A percentile compares a stretch with the other conserved stretches of the same genome.
Conservation (phyloP, 2,113 vertebrate species). For the Thamnophis sirtalis region DNA sequence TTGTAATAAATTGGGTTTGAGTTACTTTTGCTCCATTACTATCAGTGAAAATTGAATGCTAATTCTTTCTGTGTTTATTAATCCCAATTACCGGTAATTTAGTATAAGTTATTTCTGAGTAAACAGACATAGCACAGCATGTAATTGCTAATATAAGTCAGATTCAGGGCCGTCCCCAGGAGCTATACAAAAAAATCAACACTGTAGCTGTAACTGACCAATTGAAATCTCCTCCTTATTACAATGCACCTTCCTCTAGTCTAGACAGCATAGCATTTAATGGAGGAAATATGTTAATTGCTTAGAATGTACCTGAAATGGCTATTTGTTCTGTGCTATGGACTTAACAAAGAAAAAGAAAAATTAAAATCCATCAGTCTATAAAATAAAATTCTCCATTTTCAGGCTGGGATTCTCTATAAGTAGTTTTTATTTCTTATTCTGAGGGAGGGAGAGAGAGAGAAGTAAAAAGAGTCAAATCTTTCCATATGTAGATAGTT, state of each 20-base stretch:
- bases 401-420: background rate
- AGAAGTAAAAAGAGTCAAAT: background rate
- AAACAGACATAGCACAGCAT: background rate
- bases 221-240: background rate
- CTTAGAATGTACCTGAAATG: background rate
- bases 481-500: background rate
- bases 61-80: background rate
- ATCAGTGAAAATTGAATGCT: background rate
- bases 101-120: background rate
- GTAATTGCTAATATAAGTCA: background rate
- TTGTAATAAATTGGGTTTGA: background rate
- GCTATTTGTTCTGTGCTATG: background rate
- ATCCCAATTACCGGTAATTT: background rate
- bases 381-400: background rate
- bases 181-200: background rate
- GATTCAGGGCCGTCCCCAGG: background rate
- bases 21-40: background rate
- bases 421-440: background rate
- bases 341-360: background rate
- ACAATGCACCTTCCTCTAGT: background rate
- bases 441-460: background rate
- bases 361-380: background rate
- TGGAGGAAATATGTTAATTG: background rate
- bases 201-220: background rate
- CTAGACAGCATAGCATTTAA: background rate